Conservation (phyloP, 1,140 invertebrate species). For the Macrocentrus cingulum region DNA sequence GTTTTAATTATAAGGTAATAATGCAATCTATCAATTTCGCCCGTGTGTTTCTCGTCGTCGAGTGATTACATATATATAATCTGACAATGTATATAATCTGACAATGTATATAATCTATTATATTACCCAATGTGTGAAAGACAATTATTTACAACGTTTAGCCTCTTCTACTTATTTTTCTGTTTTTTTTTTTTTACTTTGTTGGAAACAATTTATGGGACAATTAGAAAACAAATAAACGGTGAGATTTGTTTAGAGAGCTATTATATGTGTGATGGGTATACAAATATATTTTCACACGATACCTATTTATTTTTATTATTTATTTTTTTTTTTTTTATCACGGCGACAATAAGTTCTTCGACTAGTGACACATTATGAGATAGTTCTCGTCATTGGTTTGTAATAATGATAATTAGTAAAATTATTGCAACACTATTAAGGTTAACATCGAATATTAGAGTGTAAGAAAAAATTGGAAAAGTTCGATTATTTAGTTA, state of each 20-base stretch:
- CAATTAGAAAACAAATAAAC: constrained; percentile 9
- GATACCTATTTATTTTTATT: background rate
- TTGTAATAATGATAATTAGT: background rate
- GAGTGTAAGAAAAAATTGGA: constrained; percentile 22
- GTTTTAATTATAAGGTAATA: constrained; percentile 9
- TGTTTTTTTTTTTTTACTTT: background rate
- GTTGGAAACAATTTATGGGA: background rate
- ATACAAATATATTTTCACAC: constrained; percentile 2
- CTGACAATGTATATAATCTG: background rate
- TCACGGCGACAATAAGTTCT: background rate
- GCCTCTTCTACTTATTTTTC: background rate
- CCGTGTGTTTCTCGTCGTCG: constrained; percentile 4
- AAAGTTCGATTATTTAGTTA: constrained; percentile 11
- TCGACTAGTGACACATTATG: constrained; percentile 2
- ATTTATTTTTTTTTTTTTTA: background rate
- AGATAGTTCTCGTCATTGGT: constrained; percentile 1
- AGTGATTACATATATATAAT: constrained; percentile 1
- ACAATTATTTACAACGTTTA: constrained; percentile 14
- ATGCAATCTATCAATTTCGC: background rate
- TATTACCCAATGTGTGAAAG: constrained; percentile 20
- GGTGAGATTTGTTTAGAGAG: constrained; percentile 13
- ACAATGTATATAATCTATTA: constrained; percentile 21
- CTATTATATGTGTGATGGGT: constrained; percentile 16
- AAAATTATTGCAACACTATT: constrained; percentile 9
- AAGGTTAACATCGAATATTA: constrained; percentile 9